phyloP scores from a whole-genome alignment of 2,797 vertebrate genomes.

The Oreochromis mossambicus region DNA sequence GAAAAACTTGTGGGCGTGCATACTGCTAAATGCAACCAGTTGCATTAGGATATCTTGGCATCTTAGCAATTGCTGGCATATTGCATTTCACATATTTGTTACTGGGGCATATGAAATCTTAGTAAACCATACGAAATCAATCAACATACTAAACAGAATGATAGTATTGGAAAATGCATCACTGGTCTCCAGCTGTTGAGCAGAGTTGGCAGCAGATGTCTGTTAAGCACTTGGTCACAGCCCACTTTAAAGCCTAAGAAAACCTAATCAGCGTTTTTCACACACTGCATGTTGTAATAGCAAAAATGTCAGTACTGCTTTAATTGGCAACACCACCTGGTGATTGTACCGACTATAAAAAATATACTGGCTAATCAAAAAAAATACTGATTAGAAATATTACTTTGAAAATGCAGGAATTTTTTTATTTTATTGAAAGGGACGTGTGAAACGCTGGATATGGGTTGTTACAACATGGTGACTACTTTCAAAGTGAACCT shows the following conservation, averaged over 20 bases:
- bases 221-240: background rate
- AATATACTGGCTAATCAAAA: background rate
- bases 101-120: background rate
- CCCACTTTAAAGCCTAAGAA: background rate
- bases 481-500: background rate
- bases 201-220: background rate
- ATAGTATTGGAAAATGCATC: background rate
- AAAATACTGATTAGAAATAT: background rate
- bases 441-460: background rate
- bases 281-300: background rate
- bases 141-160: background rate
- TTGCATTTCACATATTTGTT: background rate
- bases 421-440: background rate
- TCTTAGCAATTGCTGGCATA: background rate
- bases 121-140: background rate
- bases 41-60: background rate
- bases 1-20: no score
- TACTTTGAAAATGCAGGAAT: background rate
- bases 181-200: background rate
- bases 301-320: background rate
- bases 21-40: background rate
- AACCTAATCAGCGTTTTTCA: background rate
- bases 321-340: background rate
- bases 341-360: background rate
- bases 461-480: background rate